Conservation (phyloP, 37 sponge, comb jelly and placozoan genomes). For the Oscarella lobularis region DNA sequence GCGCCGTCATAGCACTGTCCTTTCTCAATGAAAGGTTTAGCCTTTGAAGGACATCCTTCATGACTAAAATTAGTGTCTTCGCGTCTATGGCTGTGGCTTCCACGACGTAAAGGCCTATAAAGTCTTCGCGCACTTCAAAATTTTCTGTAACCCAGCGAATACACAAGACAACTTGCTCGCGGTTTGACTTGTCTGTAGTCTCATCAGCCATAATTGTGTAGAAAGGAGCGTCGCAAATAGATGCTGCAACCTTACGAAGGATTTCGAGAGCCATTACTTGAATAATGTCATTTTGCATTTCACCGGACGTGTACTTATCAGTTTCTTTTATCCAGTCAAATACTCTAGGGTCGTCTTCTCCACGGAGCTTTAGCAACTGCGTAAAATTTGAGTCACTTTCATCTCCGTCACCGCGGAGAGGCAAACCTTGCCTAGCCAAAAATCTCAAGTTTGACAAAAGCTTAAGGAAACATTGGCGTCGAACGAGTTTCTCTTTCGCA, state of each 20-base stretch:
- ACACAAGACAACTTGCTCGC: constrained; percentile 51
- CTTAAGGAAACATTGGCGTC: constrained; percentile 3
- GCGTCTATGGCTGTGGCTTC: too few species aligned
- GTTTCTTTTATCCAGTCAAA: constrained; percentile 14
- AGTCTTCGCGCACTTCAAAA: constrained; percentile 26
- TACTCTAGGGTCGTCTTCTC: constrained; percentile 14
- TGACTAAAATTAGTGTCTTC: constrained; percentile 31
- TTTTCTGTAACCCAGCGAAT: constrained; percentile 28
- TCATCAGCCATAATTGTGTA: constrained; percentile 57
- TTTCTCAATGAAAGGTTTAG: constrained; percentile 34
- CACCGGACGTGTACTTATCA: constrained; percentile 28
- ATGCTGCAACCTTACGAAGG: constrained; percentile 19
- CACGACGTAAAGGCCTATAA: constrained; percentile 17
- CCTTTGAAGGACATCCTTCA: constrained; percentile 27
- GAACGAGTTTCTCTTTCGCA: neutral
- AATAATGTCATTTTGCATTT: constrained; percentile 42
- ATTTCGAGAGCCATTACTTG: constrained; percentile 33
- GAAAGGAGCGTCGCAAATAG: constrained; percentile 13
- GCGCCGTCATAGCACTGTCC: constrained; percentile 51
- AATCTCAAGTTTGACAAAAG: constrained; percentile 13
- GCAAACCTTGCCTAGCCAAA: constrained; percentile 18
- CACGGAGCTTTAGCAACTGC: constrained; percentile 14
- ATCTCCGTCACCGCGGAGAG: constrained; percentile 17
- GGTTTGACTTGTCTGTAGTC: constrained; percentile 47
- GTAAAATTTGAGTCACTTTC: constrained; percentile 16